Evolutionary conservation across 2,888 invertebrate genomes (phyloP), one percentile per base, ranked within the genome.

Genomic region (Drosophila mayaguana): DNA sequence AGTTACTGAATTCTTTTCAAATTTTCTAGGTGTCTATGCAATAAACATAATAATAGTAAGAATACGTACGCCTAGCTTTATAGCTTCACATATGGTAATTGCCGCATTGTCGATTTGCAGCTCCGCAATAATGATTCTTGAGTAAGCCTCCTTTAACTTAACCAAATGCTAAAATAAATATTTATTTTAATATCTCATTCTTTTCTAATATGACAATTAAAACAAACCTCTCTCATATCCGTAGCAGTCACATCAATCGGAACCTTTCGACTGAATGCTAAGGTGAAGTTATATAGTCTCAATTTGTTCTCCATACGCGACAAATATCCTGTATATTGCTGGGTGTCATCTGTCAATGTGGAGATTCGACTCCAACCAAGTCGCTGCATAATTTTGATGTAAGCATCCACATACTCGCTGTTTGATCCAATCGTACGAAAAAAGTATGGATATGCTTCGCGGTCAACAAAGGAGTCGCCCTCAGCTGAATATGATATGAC

Each of bases 401-500:
- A 96, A 0, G 96, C 96, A 85, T 93, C 81, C 54, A 89, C 91
- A 59, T 91, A 92, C 53, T 96, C 95, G 59, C 94, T 94, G 89
- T 96, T 96, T 86, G 96, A 96, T 2, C 96, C 96, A 67, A 96
- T 96, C 0, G 97, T 97, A 12, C 97, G 93, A 91, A 96, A 96
- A 92, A 97, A 96, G 89, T 95, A 96, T 0, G 96, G 96, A 92
- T 96, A 97, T 71, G 95, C 95, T 4, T 93, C 92, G 22, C 96
- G 93, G 91, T 96, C 95, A 1, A 95, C 94, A 84, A 96, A 96
- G 48, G 95, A 95, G 2, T 96, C 94, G 0, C 96, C 96, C 91
- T 97, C 96, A 0, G 96, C 97, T 69, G 96, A 95, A 91, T 97
- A 97, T 56, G 96, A 96, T 68, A 97, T 95, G 1, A 96, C 95